phyloP scores from a whole-genome alignment of 2,888 invertebrate genomes.

The Aelia acuminata region DNA sequence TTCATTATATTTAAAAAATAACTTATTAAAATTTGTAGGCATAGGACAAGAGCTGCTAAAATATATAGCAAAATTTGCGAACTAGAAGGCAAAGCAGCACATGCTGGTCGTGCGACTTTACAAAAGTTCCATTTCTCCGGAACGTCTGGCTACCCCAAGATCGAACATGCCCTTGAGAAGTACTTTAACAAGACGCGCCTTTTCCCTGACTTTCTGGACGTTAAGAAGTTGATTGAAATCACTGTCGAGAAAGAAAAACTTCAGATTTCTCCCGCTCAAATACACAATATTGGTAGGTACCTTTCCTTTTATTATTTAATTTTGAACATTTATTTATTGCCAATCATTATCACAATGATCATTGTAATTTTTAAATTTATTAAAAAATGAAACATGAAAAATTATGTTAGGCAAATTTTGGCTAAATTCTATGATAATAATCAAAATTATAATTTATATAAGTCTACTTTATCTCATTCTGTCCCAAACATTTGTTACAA shows the following conservation, averaged over 20 bases:
- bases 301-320: too few species aligned
- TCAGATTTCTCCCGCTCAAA: slow-evolving; percentile 64
- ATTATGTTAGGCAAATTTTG: too few species aligned
- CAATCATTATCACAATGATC: background rate
- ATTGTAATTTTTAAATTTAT: background rate
- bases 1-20: background rate
- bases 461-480: too few species aligned
- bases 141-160: slow-evolving; percentile 72
- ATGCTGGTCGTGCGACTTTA: slow-evolving; percentile 63
- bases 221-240: slow-evolving; percentile 68
- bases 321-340: background rate
- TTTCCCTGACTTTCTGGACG: slow-evolving; percentile 71
- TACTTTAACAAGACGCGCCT: slow-evolving; percentile 69
- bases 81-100: slow-evolving; percentile 63
- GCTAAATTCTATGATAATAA: too few species aligned
- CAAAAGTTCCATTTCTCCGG: slow-evolving; percentile 68
- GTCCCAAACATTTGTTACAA: too few species aligned
- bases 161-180: slow-evolving; percentile 69
- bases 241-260: slow-evolving; percentile 68
- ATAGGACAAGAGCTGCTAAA: slow-evolving; percentile 71
- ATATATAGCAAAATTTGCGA: slow-evolving; percentile 68
- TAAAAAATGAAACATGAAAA: too few species aligned
- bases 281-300: slow-evolving; percentile 64
- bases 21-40: slow-evolving; percentile 68
- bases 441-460: too few species aligned